phyloP scores from a whole-genome alignment of 1,140 invertebrate species.

The Achroia grisella region DNA sequence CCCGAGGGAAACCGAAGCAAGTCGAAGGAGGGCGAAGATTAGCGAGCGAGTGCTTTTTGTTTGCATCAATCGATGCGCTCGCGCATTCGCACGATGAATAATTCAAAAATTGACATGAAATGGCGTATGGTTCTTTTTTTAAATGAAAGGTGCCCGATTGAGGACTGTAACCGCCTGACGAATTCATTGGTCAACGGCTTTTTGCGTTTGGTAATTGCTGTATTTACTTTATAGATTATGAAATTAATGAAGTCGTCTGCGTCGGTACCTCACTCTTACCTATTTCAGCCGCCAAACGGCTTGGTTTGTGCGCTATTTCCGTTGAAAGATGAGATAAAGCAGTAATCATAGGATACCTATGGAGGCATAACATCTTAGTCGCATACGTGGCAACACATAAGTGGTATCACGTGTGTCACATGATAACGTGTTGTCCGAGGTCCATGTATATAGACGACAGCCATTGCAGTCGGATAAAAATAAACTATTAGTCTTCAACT shows the following conservation, averaged over 20 bases:
- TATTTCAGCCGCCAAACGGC: no score
- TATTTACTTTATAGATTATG: conserved; percentile 49
- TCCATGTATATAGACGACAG: no score
- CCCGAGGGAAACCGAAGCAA: conserved; percentile 54
- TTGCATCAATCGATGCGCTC: conserved; percentile 72
- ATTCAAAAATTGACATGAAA: conserved; percentile 74
- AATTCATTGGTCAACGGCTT: conserved; percentile 71
- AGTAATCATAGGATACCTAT: no score
- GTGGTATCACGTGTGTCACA: no score
- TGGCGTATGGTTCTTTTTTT: conserved; percentile 72
- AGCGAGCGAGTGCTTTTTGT: conserved; percentile 68
- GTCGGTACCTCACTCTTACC: no score
- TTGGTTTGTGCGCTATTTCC: no score
- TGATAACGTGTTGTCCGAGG: no score
- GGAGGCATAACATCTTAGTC: no score
- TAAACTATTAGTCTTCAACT: no score
- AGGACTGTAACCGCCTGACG: conserved; percentile 72
- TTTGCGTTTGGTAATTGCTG: conserved; percentile 63
- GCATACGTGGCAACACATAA: no score
- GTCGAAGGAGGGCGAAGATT: conserved; percentile 65
- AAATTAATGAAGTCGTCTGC: conserved; percentile 13
- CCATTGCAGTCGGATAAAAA: no score
- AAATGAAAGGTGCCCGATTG: conserved; percentile 73
- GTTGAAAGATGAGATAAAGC: no score
- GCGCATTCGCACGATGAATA: conserved; percentile 71